Conservation (phyloP, 2,113 vertebrate species). For the Ophthalmolycus amberensis region DNA sequence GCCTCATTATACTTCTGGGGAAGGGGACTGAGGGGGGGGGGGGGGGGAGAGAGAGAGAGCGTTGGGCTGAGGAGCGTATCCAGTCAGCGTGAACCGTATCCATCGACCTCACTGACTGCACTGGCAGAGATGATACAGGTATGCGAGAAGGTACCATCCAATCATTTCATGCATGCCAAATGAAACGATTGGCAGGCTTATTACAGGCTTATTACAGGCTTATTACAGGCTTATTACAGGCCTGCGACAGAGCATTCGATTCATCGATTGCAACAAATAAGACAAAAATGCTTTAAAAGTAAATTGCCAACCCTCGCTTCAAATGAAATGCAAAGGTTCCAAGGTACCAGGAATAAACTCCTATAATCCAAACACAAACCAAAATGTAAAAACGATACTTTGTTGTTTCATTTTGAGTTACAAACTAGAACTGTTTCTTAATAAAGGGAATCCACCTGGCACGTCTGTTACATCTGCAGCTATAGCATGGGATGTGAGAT, state of each 20-base stretch:
- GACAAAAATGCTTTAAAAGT: background rate
- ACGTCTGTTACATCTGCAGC: background rate
- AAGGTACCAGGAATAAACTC: conserved; percentile 20
- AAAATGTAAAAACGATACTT: background rate
- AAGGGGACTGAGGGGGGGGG: no score
- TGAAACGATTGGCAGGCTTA: background rate
- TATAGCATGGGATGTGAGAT: background rate
- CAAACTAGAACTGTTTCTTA: background rate
- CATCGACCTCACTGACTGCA: background rate
- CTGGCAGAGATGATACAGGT: background rate
- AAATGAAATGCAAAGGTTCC: conserved; percentile 29
- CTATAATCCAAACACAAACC: background rate
- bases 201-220: background rate
- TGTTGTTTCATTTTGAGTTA: background rate
- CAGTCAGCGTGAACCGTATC: background rate
- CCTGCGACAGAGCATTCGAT: background rate
- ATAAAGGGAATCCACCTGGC: background rate
- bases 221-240: background rate
- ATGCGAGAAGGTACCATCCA: background rate
- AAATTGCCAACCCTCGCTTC: background rate
- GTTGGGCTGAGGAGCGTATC: background rate
- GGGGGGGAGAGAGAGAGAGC: background rate
- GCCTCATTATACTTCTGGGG: conserved; percentile 20
- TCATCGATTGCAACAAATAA: background rate
- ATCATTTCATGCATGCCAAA: background rate